A percentile compares a stretch with the other conserved stretches of the same genome.
Evolutionary conservation across 2,888 invertebrate genomes (phyloP).

Genomic region (Drosophila formosana): DNA sequence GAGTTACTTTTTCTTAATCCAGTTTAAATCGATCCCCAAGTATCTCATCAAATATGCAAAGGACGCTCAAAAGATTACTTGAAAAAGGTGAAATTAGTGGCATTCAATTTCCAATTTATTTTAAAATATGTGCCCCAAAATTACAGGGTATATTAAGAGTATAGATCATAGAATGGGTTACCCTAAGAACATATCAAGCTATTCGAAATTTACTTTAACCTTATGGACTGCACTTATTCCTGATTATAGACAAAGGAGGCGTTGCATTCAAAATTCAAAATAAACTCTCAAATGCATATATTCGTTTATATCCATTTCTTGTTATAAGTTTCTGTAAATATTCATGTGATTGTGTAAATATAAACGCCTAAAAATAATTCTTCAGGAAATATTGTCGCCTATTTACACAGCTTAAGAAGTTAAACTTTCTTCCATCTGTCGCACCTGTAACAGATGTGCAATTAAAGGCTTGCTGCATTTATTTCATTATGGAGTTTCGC

Average conservation of each 20-base stretch:
- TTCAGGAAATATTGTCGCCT: conserved; percentile 25
- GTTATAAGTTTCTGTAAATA: not conserved
- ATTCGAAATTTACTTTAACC: no score
- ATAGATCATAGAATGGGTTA: no score
- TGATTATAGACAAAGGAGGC: no score
- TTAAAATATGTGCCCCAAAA: no score
- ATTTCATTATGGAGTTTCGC: not conserved
- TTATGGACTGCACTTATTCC: no score
- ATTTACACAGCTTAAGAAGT: conserved; percentile 36
- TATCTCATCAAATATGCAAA: conserved; percentile 26
- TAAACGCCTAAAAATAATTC: conserved; percentile 14
- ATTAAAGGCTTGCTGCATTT: not conserved
- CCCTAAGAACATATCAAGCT: no score
- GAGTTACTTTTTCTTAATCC: conserved; percentile 65
- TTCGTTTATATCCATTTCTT: not conserved
- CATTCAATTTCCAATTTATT: no score
- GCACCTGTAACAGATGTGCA: not conserved
- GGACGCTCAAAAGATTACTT: conserved; percentile 14
- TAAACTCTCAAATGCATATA: no score
- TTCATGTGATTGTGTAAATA: not conserved
- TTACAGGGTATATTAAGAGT: no score
- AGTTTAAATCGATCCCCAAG: conserved; percentile 67
- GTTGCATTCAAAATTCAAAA: no score
- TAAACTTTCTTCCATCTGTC: conserved; percentile 3
- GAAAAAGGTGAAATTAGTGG: no score